Evolutionary conservation across 2,797 vertebrate species (phyloP), one percentile per base, ranked within the genome.

Genomic region (Crossoptilon crossoptilon): DNA sequence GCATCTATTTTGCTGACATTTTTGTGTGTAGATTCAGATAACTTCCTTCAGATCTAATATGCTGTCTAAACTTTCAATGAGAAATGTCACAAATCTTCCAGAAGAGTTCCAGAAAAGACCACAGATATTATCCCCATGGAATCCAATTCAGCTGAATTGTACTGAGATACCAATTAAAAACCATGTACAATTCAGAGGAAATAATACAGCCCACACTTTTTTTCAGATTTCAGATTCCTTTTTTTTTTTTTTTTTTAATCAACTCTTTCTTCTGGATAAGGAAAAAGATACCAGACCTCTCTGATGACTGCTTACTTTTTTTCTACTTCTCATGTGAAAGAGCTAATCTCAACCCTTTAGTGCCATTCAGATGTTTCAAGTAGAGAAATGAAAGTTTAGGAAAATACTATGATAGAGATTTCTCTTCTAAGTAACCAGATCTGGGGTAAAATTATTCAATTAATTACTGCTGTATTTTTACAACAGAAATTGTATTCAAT

Each of bases 1-100:
- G 33, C 29, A 68, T 81, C 81, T 87, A 76, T 90, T 95, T 93
- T 94, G 37, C 15, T 79, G 68, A 68, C 9, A 68, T 90, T 90
- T 94, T 84, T 60, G 16, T 39, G 18, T 68, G 27, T 74, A 64
- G 35, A 59, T 88, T 63, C 33, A 78, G 70, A 66, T 24, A 81
- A 24, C 23, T 88, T 93, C 49, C 37, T 31, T 86, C 31, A 67
- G 22, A 68, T 71, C 37, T 73, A 74, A 58, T 64, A 11, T 46
- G 19, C 46, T 79, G 11, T 49, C 35, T 81, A 58, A 90, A 67
- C 5, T 71, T 77, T 74, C 76, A 44, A 59, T 89, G 12, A 92
- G 44, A 91, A 69, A 64, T 48, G 22, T 72, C 53, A 43, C 67
- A 74, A 63, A 68, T 73, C 15, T 71, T 94, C 55, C 31, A 59